Conservation (phyloP, 2,888 invertebrate species). For the Sphaeridia pumilis region DNA sequence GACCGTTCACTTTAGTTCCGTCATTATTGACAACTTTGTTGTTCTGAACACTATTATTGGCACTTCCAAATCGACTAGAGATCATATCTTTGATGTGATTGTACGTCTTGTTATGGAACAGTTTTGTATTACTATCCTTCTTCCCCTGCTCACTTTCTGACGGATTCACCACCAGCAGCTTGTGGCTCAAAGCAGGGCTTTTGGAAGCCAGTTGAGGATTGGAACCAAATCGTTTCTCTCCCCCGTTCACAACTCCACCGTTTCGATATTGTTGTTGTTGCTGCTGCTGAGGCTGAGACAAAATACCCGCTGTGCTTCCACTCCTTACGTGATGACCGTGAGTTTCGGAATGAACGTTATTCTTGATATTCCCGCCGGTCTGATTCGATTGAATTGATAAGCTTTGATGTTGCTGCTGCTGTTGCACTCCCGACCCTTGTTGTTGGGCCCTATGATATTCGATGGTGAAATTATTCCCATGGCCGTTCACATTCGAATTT, state of each 20-base stretch:
- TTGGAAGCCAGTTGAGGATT: slow-evolving; percentile 28
- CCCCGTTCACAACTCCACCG: slow-evolving; percentile 4
- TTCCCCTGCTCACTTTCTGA: slow-evolving; percentile 8
- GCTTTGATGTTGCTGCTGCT: slow-evolving; percentile 18
- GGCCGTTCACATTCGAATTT: slow-evolving; percentile 8
- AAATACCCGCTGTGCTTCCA: slow-evolving; percentile 8
- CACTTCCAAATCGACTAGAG: slow-evolving; percentile 57
- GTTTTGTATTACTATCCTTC: slow-evolving; percentile 37
- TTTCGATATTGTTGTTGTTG: background rate
- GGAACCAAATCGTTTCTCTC: slow-evolving; percentile 9
- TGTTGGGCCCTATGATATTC: slow-evolving; percentile 27
- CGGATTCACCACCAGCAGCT: slow-evolving; percentile 18
- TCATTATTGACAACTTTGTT: slow-evolving; percentile 6
- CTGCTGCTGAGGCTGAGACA: background rate
- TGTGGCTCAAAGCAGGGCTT: slow-evolving; percentile 30
- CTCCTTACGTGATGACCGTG: slow-evolving; percentile 11
- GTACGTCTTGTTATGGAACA: slow-evolving; percentile 63
- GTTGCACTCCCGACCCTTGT: slow-evolving; percentile 25
- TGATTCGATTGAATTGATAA: slow-evolving; percentile 29
- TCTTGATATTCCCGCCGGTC: slow-evolving; percentile 15
- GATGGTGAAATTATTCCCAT: slow-evolving; percentile 23
- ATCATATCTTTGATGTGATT: slow-evolving; percentile 73
- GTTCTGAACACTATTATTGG: slow-evolving; percentile 9
- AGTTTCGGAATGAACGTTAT: slow-evolving; percentile 5
- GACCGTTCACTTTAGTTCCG: slow-evolving; percentile 1